Percentiles rank a stretch among this genome's conserved stretches.
Conservation (phyloP, 2,888 invertebrate species). For the Antheraea assamensis region DNA sequence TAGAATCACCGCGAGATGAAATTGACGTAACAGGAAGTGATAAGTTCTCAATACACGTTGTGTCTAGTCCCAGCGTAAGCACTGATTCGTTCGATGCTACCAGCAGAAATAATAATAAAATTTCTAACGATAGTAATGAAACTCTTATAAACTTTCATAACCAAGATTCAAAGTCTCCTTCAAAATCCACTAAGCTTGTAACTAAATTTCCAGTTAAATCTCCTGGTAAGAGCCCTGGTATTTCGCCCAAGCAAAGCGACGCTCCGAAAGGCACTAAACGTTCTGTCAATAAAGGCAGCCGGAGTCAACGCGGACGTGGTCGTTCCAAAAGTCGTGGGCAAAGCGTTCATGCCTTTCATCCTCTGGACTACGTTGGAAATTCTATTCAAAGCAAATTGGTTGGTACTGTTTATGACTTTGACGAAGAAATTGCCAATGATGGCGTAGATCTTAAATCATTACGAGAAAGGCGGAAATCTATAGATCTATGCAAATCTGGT, state of each 20-base stretch:
- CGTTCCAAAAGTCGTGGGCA: constrained; percentile 74
- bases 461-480: constrained; percentile 89
- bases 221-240: constrained; percentile 85
- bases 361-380: constrained; percentile 80
- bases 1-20: constrained; percentile 72
- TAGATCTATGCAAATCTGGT: constrained; percentile 79
- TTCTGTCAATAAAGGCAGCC: constrained; percentile 63
- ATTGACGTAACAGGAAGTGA: constrained; percentile 65
- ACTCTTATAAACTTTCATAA: constrained; percentile 52
- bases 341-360: constrained; percentile 49
- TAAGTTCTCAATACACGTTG: constrained; percentile 64
- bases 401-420: constrained; percentile 94
- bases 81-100: constrained; percentile 65
- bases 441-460: constrained; percentile 90
- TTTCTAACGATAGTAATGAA: constrained; percentile 66
- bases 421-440: constrained; percentile 90
- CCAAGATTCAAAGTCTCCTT: constrained; percentile 64
- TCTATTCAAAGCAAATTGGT: constrained; percentile 91
- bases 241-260: constrained; percentile 86
- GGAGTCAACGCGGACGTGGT: constrained; percentile 75
- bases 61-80: constrained; percentile 67
- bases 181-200: constrained; percentile 79
- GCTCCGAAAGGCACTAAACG: constrained; percentile 61
- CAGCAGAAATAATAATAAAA: constrained; percentile 59
- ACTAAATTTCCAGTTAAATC: constrained; percentile 86